Base-by-base conservation (phyloP, 1,140 invertebrate species). In the Achroia grisella region DNA sequence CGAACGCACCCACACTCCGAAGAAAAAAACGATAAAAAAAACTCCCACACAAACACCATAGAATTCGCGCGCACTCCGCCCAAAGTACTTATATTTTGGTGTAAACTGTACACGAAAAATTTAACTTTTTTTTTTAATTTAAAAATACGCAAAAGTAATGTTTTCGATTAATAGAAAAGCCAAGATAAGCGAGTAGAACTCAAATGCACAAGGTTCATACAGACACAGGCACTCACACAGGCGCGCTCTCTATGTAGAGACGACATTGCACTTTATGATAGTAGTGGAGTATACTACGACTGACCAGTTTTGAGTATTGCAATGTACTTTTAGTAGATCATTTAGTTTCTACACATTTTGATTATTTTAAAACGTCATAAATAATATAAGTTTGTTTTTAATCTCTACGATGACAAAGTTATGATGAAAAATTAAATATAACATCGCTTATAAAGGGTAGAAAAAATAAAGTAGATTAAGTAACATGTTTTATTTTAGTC, bases 1-100 rank as follows among this genome's bases (percentile, higher is more conserved):
- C 63, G 74, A 81, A 77, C 74, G 70, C 76, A 82, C 80, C 66
- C 80, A 81, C 80, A 84, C 80, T 59, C 56, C 53, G 65, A 64
- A 76, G 73, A 82, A 82, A 83, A 84, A 84, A 84, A 80, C 77
- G 78, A 80, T 80, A 84, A 84, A 82, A 83, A 83, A 37, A 23
- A 76, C 48, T 53, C 35, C 52, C 79, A 83, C 76, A 79, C 76
- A 58, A 62, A 73, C 58, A 67, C 59, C 51, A 37, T 17, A 37
- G 35, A 37, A 23, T 37, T 37, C 35, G 35, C 35, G 35, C 35
- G 17, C 17, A 37, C 35, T 15, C 35, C 13, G 35, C 4, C 9
- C 1, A 15, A 33, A 46, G 11, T 14, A 13, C 48, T 61, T 32
- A 2, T n/a, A 12, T 10, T 36, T 15, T 6, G 14, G 12, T n/a